Evolutionary conservation across 2,888 invertebrate species (phyloP).

Genomic region (Empis livida): DNA sequence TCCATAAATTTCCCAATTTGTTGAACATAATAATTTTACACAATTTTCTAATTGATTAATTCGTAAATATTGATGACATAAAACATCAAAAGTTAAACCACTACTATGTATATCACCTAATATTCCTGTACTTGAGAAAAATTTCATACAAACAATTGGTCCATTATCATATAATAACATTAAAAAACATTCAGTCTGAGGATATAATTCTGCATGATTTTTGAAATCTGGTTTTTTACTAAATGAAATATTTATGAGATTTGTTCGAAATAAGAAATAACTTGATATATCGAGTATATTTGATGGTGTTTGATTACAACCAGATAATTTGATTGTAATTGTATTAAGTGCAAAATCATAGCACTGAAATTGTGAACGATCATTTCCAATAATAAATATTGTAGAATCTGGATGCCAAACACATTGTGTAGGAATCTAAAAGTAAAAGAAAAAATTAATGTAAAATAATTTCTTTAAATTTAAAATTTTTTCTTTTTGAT

Average conservation of each 20-base stretch:
- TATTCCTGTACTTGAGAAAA: conserved; percentile 39
- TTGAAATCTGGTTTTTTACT: conserved; percentile 40
- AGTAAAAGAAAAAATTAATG: conserved; percentile 2
- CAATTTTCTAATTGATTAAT: conserved; percentile 53
- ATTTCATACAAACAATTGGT: conserved; percentile 42
- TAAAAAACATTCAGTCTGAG: conserved; percentile 41
- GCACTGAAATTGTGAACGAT: conserved; percentile 60
- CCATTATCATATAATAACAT: conserved; percentile 49
- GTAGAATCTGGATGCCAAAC: conserved; percentile 62
- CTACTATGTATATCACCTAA: conserved; percentile 35
- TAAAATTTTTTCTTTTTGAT: no score
- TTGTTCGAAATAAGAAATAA: conserved; percentile 39
- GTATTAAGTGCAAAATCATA: conserved; percentile 59
- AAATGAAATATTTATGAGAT: conserved; percentile 45
- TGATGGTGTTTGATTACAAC: conserved; percentile 49
- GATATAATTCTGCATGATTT: conserved; percentile 26
- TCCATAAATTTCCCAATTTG: conserved; percentile 72
- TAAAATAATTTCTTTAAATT: no score
- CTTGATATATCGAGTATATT: conserved; percentile 50
- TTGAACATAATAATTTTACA: conserved; percentile 46
- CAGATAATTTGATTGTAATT: conserved; percentile 50
- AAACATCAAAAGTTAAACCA: conserved; percentile 44
- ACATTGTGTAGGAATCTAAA: conserved; percentile 49
- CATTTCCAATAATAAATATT: conserved; percentile 53
- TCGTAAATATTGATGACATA: conserved; percentile 51